Conservation (phyloP, 2,888 invertebrate genomes). For the Thecophora atra region DNA sequence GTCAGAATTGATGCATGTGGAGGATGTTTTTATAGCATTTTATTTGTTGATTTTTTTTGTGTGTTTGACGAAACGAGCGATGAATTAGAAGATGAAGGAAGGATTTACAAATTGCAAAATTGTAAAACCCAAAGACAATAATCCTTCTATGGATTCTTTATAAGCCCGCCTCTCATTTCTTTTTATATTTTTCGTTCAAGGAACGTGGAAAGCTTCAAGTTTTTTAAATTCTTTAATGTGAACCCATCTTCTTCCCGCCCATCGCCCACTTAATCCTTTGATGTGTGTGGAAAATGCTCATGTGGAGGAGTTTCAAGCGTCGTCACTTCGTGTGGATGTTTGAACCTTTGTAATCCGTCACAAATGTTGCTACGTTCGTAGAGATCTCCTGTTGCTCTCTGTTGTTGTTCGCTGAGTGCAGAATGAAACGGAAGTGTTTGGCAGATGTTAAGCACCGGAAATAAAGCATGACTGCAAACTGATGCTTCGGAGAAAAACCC, state of each 20-base stretch:
- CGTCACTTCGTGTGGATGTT: no score
- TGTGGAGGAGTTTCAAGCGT: not conserved
- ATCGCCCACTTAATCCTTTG: not conserved
- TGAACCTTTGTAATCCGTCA: no score
- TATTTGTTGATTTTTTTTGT: no score
- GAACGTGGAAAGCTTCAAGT: no score
- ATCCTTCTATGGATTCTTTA: no score
- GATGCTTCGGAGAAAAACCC: not conserved
- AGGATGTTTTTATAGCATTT: not conserved
- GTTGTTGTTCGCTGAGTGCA: not conserved
- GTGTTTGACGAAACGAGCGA: no score
- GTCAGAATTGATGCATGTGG: not conserved
- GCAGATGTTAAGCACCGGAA: slow-evolving; percentile 20
- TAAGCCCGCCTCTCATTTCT: no score
- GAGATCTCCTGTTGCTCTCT: not conserved
- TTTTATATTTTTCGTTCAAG: no score
- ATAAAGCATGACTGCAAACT: slow-evolving; percentile 15
- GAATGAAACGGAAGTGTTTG: slow-evolving; percentile 7
- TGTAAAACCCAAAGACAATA: no score
- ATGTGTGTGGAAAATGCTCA: not conserved
- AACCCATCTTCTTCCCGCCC: not conserved
- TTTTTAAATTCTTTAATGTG: no score
- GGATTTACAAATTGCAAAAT: no score
- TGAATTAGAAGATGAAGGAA: no score
- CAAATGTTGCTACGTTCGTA: not conserved